Evolutionary conservation across 2,888 invertebrate genomes (phyloP).

Genomic region (Drosophila atripex): DNA sequence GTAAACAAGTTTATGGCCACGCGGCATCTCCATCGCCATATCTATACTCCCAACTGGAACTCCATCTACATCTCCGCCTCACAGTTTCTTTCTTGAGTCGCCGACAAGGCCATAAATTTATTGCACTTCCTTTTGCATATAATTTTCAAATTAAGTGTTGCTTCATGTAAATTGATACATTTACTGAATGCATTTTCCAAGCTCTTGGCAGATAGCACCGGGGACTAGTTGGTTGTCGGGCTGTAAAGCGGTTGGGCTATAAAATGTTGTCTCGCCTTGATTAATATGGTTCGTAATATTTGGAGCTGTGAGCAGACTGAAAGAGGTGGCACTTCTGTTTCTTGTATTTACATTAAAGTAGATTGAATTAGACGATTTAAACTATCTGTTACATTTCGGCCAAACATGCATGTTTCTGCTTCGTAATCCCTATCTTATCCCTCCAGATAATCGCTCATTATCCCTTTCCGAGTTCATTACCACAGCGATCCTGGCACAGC

Average conservation of each 20-base stretch:
- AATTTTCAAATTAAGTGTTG: conserved; percentile 70
- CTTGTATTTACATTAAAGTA: background rate
- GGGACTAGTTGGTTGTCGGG: conserved; percentile 15
- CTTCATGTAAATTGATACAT: conserved; percentile 67
- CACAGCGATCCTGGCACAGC: conserved; percentile 7
- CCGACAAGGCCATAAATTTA: conserved; percentile 65
- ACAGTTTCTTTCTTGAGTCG: conserved; percentile 44
- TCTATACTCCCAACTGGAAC: conserved; percentile 15
- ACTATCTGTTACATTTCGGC: no score
- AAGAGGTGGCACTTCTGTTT: background rate
- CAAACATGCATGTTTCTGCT: no score
- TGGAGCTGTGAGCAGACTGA: background rate
- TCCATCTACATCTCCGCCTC: conserved; percentile 16
- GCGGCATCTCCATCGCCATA: conserved; percentile 20
- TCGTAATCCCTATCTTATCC: no score
- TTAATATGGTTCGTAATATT: conserved; percentile 6
- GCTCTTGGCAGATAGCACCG: conserved; percentile 2
- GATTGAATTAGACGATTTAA: background rate
- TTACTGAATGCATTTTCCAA: conserved; percentile 37
- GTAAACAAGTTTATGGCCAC: conserved; percentile 56
- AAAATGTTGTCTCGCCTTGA: conserved; percentile 11
- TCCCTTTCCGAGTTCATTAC: conserved; percentile 4
- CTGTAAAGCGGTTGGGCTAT: conserved; percentile 12
- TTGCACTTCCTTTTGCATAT: conserved; percentile 71
- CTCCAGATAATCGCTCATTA: background rate